Percentiles rank a stretch among this genome's conserved stretches.
phyloP scores from a whole-genome alignment of 2,113 vertebrate species.

The Probosciger aterrimus region DNA sequence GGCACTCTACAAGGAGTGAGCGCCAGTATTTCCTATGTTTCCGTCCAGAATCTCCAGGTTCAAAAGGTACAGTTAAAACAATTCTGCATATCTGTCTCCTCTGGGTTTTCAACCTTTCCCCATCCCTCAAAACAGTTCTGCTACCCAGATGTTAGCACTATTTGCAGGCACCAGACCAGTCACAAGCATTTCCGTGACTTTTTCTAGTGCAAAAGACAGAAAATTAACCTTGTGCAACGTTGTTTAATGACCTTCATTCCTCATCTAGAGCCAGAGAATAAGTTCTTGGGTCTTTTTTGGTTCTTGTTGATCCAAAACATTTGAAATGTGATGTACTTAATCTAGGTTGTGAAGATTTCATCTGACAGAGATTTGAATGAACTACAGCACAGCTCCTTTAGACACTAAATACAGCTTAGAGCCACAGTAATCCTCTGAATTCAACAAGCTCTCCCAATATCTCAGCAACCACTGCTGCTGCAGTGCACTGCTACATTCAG shows the following conservation, averaged over 20 bases:
- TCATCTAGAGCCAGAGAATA: background rate
- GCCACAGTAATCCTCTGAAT: constrained; percentile 10
- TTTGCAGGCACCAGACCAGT: background rate
- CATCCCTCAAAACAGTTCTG: background rate
- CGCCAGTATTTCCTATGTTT: background rate
- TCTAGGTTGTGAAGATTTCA: background rate
- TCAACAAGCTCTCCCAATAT: background rate
- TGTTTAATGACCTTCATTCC: background rate
- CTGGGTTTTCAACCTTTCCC: background rate
- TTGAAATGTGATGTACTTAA: background rate
- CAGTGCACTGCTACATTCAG: too few relatives aligned
- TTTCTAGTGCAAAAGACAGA: background rate
- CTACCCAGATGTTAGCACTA: background rate
- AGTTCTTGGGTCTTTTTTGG: background rate
- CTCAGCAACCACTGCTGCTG: background rate
- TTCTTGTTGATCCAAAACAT: background rate
- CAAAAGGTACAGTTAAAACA: background rate
- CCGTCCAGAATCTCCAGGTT: background rate
- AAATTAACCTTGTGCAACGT: background rate
- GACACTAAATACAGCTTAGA: constrained; percentile 14
- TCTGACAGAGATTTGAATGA: background rate
- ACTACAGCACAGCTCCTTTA: background rate
- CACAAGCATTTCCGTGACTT: background rate
- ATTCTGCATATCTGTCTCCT: background rate
- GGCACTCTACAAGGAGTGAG: background rate